phyloP scores from a whole-genome alignment of 2,888 invertebrate species.

The Hyppa rectilinea region DNA sequence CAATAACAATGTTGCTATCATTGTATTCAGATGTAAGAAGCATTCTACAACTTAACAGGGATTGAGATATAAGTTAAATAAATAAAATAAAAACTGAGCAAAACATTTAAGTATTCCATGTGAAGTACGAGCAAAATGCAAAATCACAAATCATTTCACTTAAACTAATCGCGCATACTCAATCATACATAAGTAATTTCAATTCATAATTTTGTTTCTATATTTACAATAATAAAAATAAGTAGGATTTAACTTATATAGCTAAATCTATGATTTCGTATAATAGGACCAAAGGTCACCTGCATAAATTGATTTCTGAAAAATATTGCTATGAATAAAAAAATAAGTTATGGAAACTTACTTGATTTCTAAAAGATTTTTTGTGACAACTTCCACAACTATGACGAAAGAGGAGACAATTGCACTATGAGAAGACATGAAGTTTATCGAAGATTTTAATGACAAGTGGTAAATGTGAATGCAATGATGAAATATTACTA shows the following conservation, averaged over 20 bases:
- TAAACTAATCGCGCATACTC: conserved; percentile 43
- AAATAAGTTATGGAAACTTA: conserved; percentile 43
- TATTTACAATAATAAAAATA: conserved; percentile 75
- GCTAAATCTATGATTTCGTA: conserved; percentile 67
- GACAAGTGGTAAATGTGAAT: conserved; percentile 14
- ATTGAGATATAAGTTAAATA: conserved; percentile 37
- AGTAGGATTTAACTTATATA: conserved; percentile 73
- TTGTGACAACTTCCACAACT: conserved; percentile 44
- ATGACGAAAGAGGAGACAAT: conserved; percentile 34
- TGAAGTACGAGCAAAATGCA: conserved; percentile 69
- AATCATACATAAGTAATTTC: conserved; percentile 50
- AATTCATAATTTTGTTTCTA: conserved; percentile 63
- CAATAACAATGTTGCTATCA: conserved; percentile 16
- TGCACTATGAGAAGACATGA: conserved; percentile 26
- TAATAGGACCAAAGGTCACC: conserved; percentile 64
- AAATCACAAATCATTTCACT: conserved; percentile 54
- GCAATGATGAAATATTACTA: conserved; percentile 12
- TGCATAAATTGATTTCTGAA: conserved; percentile 53
- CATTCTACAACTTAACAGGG: conserved; percentile 17
- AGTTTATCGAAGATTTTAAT: conserved; percentile 14
- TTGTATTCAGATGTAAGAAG: conserved; percentile 21
- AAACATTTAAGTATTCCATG: conserved; percentile 65
- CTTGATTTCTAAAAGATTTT: conserved; percentile 22
- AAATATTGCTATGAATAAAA: conserved; percentile 50
- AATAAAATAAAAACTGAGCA: conserved; percentile 70